A percentile compares a stretch with the other conserved stretches of the same genome.
phyloP scores from a whole-genome alignment of 2,888 invertebrate genomes.

The Hoplodrina ambigua region DNA sequence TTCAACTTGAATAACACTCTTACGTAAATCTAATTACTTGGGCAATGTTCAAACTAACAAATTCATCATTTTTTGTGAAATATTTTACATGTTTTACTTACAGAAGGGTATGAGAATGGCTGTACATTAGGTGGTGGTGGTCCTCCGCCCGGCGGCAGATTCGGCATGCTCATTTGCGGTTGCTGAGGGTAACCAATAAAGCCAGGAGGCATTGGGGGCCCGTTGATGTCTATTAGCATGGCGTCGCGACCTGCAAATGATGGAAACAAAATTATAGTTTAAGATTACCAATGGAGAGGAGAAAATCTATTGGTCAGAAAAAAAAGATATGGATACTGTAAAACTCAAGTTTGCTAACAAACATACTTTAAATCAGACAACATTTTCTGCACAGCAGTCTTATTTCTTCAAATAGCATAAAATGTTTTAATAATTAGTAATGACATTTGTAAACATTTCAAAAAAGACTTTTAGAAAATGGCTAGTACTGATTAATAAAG shows the following conservation, averaged over 20 bases:
- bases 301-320: too few relatives aligned
- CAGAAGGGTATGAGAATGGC: conserved; percentile 93
- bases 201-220: conserved; percentile 93
- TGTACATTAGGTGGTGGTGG: conserved; percentile 79
- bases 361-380: too few relatives aligned
- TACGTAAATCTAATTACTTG: too few relatives aligned
- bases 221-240: conserved; percentile 92
- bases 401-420: too few relatives aligned
- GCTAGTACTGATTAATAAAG: not conserved
- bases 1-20: too few relatives aligned
- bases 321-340: too few relatives aligned
- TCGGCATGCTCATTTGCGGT: conserved; percentile 74
- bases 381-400: too few relatives aligned
- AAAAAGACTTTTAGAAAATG: not conserved
- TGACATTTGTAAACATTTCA: not conserved
- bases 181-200: conserved; percentile 94
- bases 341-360: too few relatives aligned
- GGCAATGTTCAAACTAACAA: too few relatives aligned
- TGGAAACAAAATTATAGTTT: conserved; percentile 47
- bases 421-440: too few relatives aligned
- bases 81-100: conserved; percentile 46
- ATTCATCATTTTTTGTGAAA: too few relatives aligned
- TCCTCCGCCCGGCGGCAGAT: conserved; percentile 75
- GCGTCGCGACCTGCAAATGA: conserved; percentile 90
- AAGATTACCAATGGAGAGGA: too few relatives aligned